Conservation (phyloP, 2,113 vertebrate species). For the Mesitornis unicolor region DNA sequence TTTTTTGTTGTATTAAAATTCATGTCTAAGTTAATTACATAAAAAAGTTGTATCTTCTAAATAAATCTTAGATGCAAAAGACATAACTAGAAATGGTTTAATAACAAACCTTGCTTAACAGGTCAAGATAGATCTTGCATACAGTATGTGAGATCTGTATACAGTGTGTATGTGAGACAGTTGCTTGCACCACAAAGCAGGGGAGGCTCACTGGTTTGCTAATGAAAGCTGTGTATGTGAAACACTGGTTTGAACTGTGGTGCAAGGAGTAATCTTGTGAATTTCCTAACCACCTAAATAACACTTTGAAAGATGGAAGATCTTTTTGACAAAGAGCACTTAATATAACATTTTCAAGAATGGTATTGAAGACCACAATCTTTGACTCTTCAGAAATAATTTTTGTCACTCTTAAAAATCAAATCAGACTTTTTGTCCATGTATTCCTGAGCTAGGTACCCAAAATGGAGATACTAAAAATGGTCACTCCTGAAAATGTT, state of each 20-base stretch:
- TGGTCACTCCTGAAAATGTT: background rate
- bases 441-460: background rate
- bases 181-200: background rate
- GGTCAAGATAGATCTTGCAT: background rate
- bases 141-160: background rate
- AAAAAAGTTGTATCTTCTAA: background rate
- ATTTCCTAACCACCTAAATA: background rate
- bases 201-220: background rate
- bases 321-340: background rate
- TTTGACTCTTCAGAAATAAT: background rate
- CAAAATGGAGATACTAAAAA: background rate
- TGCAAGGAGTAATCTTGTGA: background rate
- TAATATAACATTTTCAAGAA: background rate
- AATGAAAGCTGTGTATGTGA: background rate
- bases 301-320: background rate
- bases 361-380: background rate
- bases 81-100: background rate
- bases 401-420: background rate
- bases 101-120: background rate
- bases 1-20: background rate
- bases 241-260: background rate
- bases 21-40: background rate
- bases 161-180: background rate
- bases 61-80: background rate
- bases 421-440: background rate